A percentile compares a stretch with the other conserved stretches of the same genome.
These are phyloP conservation scores for Euwallacea similis DNA, from an alignment of 1,140 invertebrate genomes.

Conservation along the genomic window DNA sequence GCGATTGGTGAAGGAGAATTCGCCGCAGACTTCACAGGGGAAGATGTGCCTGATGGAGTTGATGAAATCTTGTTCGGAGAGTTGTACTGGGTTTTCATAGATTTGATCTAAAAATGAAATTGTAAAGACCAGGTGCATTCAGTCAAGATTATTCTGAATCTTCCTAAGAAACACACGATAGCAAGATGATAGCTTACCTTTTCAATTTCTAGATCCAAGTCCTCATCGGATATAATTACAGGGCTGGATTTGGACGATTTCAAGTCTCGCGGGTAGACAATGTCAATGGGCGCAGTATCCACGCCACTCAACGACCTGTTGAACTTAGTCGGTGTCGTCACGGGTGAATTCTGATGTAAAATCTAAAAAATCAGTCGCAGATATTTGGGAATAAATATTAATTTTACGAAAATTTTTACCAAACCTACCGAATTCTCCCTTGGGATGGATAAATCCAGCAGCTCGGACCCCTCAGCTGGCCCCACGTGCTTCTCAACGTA, in stretches of 20 bases:
- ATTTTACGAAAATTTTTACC: no score
- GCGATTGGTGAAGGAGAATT: not conserved
- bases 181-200: constrained; percentile 50
- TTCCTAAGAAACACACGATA: no score
- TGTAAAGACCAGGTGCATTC: not conserved
- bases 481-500: not conserved
- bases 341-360: not conserved
- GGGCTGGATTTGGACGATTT: constrained; percentile 57
- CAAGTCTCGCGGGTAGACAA: constrained; percentile 58
- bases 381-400: no score
- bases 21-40: not conserved
- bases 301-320: constrained; percentile 53
- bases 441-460: no score
- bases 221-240: constrained; percentile 61
- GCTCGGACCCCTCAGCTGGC: not conserved
- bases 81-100: constrained; percentile 10
- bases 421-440: no score
- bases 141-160: not conserved
- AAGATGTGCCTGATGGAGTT: not conserved
- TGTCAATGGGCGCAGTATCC: constrained; percentile 62
- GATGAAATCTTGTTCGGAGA: not conserved
- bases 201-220: constrained; percentile 63
- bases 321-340: constrained; percentile 15
- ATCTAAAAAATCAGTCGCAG: no score
- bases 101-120: not conserved